These are phyloP conservation scores for Pteropus alecto DNA, from an alignment of 2,113 vertebrate genomes.

Conservation along the genomic window DNA sequence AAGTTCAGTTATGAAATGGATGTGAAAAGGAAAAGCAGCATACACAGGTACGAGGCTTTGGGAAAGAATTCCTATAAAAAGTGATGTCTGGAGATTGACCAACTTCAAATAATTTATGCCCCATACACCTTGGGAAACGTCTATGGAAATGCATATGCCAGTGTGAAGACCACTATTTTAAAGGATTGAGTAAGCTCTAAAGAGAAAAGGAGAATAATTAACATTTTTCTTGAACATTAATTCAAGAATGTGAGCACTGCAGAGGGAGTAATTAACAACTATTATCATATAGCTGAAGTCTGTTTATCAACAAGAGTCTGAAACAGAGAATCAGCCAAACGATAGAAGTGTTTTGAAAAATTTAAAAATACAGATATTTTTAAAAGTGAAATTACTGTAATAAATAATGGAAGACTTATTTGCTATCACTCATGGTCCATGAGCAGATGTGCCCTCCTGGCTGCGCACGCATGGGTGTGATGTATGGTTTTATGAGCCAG, in stretches of 20 bases:
- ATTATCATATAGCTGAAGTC: background rate
- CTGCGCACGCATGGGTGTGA: background rate
- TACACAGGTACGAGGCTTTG: background rate
- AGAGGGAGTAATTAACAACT: background rate
- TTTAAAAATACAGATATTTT: background rate
- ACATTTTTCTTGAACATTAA: background rate
- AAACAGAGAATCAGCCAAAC: background rate
- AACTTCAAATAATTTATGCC: background rate
- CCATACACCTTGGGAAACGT: background rate
- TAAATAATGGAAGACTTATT: background rate
- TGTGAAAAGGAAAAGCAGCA: background rate
- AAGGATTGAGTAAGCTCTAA: background rate
- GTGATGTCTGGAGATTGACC: background rate
- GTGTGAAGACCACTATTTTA: background rate
- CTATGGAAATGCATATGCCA: background rate
- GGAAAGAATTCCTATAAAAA: background rate
- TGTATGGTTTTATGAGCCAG: background rate
- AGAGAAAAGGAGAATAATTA: background rate
- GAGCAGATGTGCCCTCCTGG: background rate
- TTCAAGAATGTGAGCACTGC: background rate
- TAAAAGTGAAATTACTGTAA: background rate
- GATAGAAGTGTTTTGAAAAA: background rate
- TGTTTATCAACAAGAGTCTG: background rate
- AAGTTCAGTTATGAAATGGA: too few species aligned
- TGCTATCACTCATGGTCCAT: background rate